phyloP scores from a whole-genome alignment of 1,140 invertebrate genomes.

The Colletes gigas region DNA sequence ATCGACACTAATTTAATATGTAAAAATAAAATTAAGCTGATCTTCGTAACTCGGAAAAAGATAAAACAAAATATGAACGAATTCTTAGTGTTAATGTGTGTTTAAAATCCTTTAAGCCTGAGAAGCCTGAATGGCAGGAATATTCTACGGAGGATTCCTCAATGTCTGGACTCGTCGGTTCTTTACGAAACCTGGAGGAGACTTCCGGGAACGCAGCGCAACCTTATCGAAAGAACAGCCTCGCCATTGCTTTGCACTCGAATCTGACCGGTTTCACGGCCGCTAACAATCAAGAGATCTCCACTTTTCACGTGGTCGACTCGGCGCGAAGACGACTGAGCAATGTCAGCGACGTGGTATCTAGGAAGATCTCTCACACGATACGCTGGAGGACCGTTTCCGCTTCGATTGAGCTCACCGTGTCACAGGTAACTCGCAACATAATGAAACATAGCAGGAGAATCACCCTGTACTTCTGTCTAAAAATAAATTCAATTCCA shows the following conservation, averaged over 20 bases:
- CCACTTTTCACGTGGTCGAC: constrained; percentile 68
- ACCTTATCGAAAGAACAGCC: constrained; percentile 66
- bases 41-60: too few relatives aligned
- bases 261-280: constrained; percentile 66
- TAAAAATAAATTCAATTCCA: too few relatives aligned
- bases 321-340: constrained; percentile 83
- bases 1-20: too few relatives aligned
- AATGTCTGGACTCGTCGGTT: constrained; percentile 49
- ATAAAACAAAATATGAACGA: too few relatives aligned
- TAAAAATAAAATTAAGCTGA: too few relatives aligned
- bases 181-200: constrained; percentile 41
- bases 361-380: constrained; percentile 86
- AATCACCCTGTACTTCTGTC: too few relatives aligned
- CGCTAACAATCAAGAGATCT: constrained; percentile 29
- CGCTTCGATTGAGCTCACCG: constrained; percentile 82
- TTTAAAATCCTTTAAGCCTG: constrained; percentile 33
- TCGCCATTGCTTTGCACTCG: constrained; percentile 69
- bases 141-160: neutral
- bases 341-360: constrained; percentile 87
- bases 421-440: constrained; percentile 76
- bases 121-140: constrained; percentile 47
- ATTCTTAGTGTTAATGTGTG: too few relatives aligned
- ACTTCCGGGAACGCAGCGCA: constrained; percentile 12
- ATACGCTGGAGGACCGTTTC: constrained; percentile 85
- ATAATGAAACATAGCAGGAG: too few relatives aligned